Evolutionary conservation across 2,888 invertebrate genomes (phyloP).

Genomic region (Nephrotoma appendiculata): DNA sequence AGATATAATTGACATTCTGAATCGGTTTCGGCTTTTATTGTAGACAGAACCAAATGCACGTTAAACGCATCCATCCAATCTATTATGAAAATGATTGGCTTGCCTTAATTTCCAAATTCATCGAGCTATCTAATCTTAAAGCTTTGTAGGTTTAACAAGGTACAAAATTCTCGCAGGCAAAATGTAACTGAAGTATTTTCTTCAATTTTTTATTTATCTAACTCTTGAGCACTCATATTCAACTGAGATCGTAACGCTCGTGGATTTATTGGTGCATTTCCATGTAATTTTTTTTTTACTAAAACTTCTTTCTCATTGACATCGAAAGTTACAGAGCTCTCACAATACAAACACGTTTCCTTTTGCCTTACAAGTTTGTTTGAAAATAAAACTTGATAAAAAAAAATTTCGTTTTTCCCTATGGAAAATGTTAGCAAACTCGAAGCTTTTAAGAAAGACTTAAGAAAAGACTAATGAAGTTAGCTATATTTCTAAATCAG

Average conservation of each 20-base stretch:
- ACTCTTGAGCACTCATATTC: too few relatives aligned
- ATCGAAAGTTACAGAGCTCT: slow-evolving; percentile 66
- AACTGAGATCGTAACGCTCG: too few relatives aligned
- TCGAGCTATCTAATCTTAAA: slow-evolving; percentile 46
- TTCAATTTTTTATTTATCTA: too few relatives aligned
- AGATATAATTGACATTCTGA: neutral
- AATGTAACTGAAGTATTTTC: too few relatives aligned
- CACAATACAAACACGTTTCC: too few relatives aligned
- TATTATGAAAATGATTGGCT: slow-evolving; percentile 61
- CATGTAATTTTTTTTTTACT: slow-evolving; percentile 65
- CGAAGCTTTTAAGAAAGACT: too few relatives aligned
- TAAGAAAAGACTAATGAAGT: too few relatives aligned
- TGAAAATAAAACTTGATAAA: too few relatives aligned
- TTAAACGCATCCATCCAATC: slow-evolving; percentile 60
- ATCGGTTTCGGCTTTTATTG: slow-evolving; percentile 14
- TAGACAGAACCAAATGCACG: slow-evolving; percentile 67
- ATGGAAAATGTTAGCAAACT: too few relatives aligned
- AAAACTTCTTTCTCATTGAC: slow-evolving; percentile 45
- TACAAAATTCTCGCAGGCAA: slow-evolving; percentile 70
- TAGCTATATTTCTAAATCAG: too few relatives aligned
- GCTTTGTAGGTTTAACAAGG: slow-evolving; percentile 63
- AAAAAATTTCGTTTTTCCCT: too few relatives aligned
- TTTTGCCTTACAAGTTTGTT: too few relatives aligned
- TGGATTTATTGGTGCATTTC: slow-evolving; percentile 50
- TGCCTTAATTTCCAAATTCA: slow-evolving; percentile 68